Base-by-base conservation (phyloP, 2,113 vertebrate species). In the Xyliphius kryptos region DNA sequence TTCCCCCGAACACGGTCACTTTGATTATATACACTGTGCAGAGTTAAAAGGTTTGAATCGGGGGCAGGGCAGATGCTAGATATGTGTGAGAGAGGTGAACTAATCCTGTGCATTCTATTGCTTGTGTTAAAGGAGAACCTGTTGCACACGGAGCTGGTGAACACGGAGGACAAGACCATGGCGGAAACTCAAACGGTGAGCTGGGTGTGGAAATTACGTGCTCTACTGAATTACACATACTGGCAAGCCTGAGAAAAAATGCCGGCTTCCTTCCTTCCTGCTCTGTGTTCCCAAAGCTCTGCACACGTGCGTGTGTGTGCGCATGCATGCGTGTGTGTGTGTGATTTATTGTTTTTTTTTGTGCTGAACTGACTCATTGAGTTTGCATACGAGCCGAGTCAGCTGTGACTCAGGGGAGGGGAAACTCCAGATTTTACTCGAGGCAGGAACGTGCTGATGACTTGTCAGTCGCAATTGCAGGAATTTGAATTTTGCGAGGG, bases 81-180 rank as follows among this genome's bases (percentile, higher is more conserved):
- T n/a, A n/a, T n/a, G n/a, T n/a, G n/a, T n/a, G n/a, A n/a, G n/a
- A n/a, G n/a, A n/a, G n/a, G n/a, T n/a, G 61, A n/a, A n/a, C n/a
- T 48, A 68, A 72, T n/a, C 14, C 26, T 67, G 54, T 64, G 20
- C 36, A 51, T 70, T 71, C 41, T 54, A 48, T 12, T 67, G 37
- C 48, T 70, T 71, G 37, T 70, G 13, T 73, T 55, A 17, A 79
- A 98, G 95, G 90, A 90, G 51, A 77, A 86, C 15, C 94, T 97
- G 75, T 91, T 89, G 0, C 94, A 97, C 74, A 95, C 94, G 19
- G 91, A 98, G 71, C 76, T 92, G 0, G 84, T 92, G 6, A 72
- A 88, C 22, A 41, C 85, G 0, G 87, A 92, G 32, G 89, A 81
- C 0, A 87, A 82, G 41, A 71, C 82, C 3, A 73, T 75, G 43